A percentile compares a stretch with the other conserved stretches of the same genome.
phyloP scores from a whole-genome alignment of 2,888 invertebrate species.

The Neria commutata region DNA sequence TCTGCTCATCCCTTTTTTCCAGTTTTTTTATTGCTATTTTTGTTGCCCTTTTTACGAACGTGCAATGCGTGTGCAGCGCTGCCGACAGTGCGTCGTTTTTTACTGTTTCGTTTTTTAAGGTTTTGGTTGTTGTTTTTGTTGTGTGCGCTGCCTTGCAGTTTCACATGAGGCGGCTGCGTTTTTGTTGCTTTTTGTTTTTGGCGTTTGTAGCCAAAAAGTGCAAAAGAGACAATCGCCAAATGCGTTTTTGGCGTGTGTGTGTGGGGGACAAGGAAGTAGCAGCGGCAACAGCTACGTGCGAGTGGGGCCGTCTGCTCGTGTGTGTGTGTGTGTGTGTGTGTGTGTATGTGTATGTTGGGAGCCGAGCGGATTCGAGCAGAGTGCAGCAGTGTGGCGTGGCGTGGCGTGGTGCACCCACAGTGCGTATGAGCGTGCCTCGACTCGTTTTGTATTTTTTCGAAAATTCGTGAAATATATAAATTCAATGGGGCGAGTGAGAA shows the following conservation, averaged over 20 bases:
- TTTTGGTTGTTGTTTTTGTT: background rate
- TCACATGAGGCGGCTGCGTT: conserved; percentile 2
- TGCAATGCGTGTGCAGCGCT: background rate
- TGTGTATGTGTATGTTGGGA: background rate
- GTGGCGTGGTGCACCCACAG: too few relatives aligned
- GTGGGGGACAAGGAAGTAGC: too few relatives aligned
- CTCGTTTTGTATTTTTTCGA: too few relatives aligned
- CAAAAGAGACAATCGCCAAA: conserved; percentile 1
- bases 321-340: background rate
- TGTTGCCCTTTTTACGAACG: too few relatives aligned
- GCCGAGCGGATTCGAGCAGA: background rate
- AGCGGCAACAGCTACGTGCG: too few relatives aligned
- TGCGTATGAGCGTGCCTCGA: too few relatives aligned
- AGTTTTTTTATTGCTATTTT: too few relatives aligned
- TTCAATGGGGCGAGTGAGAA: too few relatives aligned
- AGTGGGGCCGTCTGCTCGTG: background rate
- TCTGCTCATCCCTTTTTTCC: background rate
- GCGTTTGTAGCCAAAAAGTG: conserved; percentile 10
- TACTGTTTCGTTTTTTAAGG: background rate
- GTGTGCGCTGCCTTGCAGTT: conserved; percentile 3
- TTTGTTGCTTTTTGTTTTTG: background rate
- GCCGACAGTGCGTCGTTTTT: background rate
- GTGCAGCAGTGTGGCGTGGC: too few relatives aligned
- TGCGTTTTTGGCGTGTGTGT: too few relatives aligned
- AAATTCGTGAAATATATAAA: too few relatives aligned